A percentile compares a stretch with the other conserved stretches of the same genome.
phyloP scores from a whole-genome alignment of 2,113 vertebrate genomes.

The Passer domesticus region DNA sequence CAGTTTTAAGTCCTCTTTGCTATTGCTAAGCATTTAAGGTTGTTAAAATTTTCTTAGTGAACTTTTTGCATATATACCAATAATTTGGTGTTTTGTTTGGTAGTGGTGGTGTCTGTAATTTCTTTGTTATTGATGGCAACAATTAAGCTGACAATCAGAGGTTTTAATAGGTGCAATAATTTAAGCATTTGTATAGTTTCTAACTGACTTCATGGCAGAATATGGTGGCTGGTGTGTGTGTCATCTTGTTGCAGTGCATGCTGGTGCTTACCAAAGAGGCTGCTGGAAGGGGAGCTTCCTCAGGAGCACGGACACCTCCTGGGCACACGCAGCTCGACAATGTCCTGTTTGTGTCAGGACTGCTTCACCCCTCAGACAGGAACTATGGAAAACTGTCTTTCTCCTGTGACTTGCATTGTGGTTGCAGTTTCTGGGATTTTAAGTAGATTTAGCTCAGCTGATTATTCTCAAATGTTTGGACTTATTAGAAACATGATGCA shows the following conservation, averaged over 20 bases:
- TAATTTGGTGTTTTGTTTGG: not conserved
- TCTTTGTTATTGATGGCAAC: not conserved
- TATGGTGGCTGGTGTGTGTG: not conserved
- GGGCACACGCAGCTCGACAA: accelerated
- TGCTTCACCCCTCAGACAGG: not conserved
- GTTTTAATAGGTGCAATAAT: not conserved
- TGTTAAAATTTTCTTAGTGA: not conserved
- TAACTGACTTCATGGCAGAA: not conserved
- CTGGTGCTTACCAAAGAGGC: not conserved
- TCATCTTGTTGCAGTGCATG: accelerated
- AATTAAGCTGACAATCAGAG: not conserved
- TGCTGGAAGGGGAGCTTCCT: not conserved
- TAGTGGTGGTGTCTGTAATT: not conserved
- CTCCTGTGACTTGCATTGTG: not conserved
- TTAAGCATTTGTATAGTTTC: not conserved
- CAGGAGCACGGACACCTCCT: accelerated
- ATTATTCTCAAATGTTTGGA: not conserved
- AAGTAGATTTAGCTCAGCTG: not conserved
- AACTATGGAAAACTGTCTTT: not conserved
- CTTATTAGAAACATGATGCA: not conserved
- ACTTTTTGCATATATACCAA: not conserved
- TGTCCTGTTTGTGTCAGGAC: accelerated
- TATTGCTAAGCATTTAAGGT: not conserved
- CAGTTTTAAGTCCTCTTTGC: not conserved
- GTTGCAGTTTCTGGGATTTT: not conserved